Conservation (phyloP, 2,888 invertebrate genomes). For the Macrosiphum euphorbiae region DNA sequence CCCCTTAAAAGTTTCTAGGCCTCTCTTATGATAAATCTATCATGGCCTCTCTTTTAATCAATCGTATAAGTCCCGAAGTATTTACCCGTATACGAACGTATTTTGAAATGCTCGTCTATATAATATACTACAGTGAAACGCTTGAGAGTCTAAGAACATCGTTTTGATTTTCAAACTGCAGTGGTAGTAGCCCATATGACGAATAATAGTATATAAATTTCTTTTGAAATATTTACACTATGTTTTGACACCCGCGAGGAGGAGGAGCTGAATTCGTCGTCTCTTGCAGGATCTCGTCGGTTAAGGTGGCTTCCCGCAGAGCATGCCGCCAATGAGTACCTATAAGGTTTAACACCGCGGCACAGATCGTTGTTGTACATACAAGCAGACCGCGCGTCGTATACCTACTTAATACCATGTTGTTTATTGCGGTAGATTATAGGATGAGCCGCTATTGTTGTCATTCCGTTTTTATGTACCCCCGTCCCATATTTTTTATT, state of each 20-base stretch:
- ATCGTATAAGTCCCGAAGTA: not conserved
- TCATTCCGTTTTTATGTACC: not conserved
- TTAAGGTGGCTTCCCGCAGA: slow-evolving; percentile 22
- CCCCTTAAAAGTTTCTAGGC: not conserved
- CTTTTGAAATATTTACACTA: not conserved
- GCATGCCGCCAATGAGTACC: not conserved
- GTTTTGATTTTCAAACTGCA: not conserved
- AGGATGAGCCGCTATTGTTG: slow-evolving; percentile 2
- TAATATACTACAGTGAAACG: not conserved
- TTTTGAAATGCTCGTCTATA: not conserved
- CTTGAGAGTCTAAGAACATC: not conserved
- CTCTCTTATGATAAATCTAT: not conserved
- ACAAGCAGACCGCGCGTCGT: not conserved
- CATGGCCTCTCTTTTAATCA: no score
- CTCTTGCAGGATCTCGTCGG: not conserved
- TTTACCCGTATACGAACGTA: not conserved
- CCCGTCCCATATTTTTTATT: not conserved
- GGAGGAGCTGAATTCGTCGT: not conserved
- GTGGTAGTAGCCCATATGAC: not conserved
- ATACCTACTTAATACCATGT: not conserved
- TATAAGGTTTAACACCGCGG: not conserved
- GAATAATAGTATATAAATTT: not conserved
- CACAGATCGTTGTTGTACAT: not conserved
- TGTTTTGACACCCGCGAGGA: not conserved
- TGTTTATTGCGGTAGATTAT: slow-evolving; percentile 4